phyloP scores from a whole-genome alignment of 2,113 vertebrate species.

The Excalfactoria chinensis region DNA sequence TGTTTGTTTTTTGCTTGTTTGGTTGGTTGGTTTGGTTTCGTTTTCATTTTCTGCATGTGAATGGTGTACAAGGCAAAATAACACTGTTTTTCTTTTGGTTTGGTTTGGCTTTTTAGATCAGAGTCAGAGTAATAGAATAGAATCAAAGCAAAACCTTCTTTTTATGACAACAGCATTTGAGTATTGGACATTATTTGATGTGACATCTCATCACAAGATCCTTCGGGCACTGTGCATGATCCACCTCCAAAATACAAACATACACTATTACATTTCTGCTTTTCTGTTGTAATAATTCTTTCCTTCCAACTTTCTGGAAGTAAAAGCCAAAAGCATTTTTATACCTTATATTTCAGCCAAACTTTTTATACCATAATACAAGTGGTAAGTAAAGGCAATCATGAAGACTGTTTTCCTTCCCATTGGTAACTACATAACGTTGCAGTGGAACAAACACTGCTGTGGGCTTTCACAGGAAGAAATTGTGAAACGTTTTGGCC shows the following conservation, averaged over 20 bases:
- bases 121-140: neutral
- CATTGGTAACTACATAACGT: neutral
- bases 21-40: neutral
- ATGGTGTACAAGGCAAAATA: constrained; percentile 28
- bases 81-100: neutral
- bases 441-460: neutral
- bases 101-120: neutral
- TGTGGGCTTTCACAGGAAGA: neutral
- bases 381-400: neutral
- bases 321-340: neutral
- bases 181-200: constrained; percentile 32
- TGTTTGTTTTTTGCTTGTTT: neutral
- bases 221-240: neutral
- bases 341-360: neutral
- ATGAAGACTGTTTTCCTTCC: neutral
- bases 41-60: constrained; percentile 37
- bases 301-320: neutral
- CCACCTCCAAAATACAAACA: constrained; percentile 40
- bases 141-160: constrained; percentile 33
- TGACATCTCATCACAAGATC: constrained; percentile 34
- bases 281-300: neutral
- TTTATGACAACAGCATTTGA: constrained; percentile 37
- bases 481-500: neutral
- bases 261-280: neutral
- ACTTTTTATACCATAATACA: neutral